These are phyloP conservation scores for Homarus gammarus DNA, from an alignment of 2,888 invertebrate species.

Conservation along the genomic window DNA sequence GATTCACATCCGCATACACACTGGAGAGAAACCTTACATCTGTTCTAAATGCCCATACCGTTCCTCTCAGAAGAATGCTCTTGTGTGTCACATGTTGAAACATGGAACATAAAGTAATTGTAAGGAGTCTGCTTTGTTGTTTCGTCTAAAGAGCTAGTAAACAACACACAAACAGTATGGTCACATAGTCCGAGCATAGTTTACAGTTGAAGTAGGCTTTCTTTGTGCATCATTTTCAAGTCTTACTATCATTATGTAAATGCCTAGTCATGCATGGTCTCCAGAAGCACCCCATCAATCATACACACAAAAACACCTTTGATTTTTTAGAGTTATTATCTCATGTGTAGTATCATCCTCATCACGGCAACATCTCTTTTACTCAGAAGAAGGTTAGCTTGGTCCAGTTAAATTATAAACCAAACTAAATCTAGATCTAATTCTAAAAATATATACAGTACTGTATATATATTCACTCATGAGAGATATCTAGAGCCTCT, in stretches of 20 bases:
- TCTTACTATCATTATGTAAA: not conserved
- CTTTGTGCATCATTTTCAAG: not conserved
- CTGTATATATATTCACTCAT: too few relatives aligned
- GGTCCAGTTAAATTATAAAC: too few relatives aligned
- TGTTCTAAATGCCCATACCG: constrained; percentile 69
- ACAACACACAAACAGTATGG: not conserved
- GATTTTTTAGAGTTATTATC: too few relatives aligned
- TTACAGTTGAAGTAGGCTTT: not conserved
- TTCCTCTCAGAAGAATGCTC: constrained; percentile 66
- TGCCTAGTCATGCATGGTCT: not conserved
- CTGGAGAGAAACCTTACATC: constrained; percentile 64
- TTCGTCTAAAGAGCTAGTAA: not conserved
- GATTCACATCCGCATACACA: constrained; percentile 65
- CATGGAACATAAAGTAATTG: constrained; percentile 40
- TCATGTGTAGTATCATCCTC: too few relatives aligned
- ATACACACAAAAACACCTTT: too few relatives aligned
- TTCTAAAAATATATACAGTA: too few relatives aligned
- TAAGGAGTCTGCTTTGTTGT: not conserved
- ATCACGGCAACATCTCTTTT: too few relatives aligned
- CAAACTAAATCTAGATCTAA: too few relatives aligned
- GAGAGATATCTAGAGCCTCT: too few relatives aligned
- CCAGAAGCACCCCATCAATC: too few relatives aligned
- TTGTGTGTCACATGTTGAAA: constrained; percentile 66
- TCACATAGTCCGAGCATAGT: not conserved
- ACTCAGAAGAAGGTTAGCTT: too few relatives aligned